Base-by-base conservation (phyloP, 2,888 invertebrate genomes). In the Aporophyla lueneburgensis region DNA sequence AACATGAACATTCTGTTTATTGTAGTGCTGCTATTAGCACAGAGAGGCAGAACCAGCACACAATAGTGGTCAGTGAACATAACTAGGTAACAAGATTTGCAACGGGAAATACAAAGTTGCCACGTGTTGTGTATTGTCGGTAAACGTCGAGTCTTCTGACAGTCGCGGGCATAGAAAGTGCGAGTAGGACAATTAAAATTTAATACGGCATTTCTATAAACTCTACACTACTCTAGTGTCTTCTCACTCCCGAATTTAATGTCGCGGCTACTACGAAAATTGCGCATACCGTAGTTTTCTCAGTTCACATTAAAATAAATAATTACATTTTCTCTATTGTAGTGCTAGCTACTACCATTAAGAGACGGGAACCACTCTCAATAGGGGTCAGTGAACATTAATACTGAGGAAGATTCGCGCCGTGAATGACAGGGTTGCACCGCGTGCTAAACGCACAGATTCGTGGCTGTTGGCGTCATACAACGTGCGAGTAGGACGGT, bases 311-410 rank as follows among this genome's bases (percentile, higher is more conserved):
- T 63, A 73, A 81, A 84, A 76, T 81, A 81, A 86, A 79, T 74
- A 83, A 76, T 78, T 68, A 79, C 74, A 75, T 67, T 67, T 24
- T 76, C 61, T 73, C 70, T 59, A 74, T 85, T 84, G 75, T 70
- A 73, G 70, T 74, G 71, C 63, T 68, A 76, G 61, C 61, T 78
- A 84, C 84, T 87, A 74, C 73, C 86, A 86, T 84, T 81, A 84
- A 86, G 80, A 80, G 80, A 82, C 75, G 56, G 63, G 78, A 71
- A 84, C 76, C 85, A 61, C 74, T 80, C 84, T 82, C 82, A 81
- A 84, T 82, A 83, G 76, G 76, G 76, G 75, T 77, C 81, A 74
- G 74, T 74, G 71, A 71, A 81, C 81, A 84, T 86, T 82, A 82
- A 80, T 87, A 87, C 9, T 43, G 80, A 33, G 33, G 75, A 67